These are phyloP conservation scores for Blastobasis lacticolella DNA, from an alignment of 2,888 invertebrate species.

Conservation along the genomic window DNA sequence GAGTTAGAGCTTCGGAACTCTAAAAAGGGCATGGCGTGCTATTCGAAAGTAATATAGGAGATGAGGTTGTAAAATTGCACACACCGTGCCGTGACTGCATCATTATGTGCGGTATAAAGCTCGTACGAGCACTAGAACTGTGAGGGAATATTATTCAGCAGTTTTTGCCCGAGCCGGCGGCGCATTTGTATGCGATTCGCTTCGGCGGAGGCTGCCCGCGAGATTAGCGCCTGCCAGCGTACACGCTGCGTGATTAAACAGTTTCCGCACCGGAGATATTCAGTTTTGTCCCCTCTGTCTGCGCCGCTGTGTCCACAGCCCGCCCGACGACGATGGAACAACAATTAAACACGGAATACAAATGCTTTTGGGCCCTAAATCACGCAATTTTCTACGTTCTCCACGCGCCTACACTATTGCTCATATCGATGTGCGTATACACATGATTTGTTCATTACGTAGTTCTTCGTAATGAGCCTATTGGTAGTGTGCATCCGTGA, in stretches of 20 bases:
- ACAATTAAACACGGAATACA: constrained; percentile 5
- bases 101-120: constrained; percentile 52
- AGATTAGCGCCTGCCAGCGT: constrained; percentile 55
- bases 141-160: constrained; percentile 61
- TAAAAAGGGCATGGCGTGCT: constrained; percentile 7
- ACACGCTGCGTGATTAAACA: constrained; percentile 57
- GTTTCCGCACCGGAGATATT: constrained; percentile 48
- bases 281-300: constrained; percentile 23
- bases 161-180: constrained; percentile 53
- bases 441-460: too few relatives aligned
- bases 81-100: constrained; percentile 49
- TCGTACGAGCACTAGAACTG: constrained; percentile 38
- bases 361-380: background rate
- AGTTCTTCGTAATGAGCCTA: too few relatives aligned
- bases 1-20: too few relatives aligned
- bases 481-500: too few relatives aligned
- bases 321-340: background rate
- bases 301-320: background rate
- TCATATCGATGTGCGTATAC: too few relatives aligned
- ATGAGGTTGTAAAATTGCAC: constrained; percentile 44
- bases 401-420: background rate
- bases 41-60: constrained; percentile 18
- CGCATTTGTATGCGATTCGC: constrained; percentile 67
- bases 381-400: background rate
- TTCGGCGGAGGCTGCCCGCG: constrained; percentile 50